Conservation (phyloP, 1,140 invertebrate genomes). For the Colletes latitarsis region DNA sequence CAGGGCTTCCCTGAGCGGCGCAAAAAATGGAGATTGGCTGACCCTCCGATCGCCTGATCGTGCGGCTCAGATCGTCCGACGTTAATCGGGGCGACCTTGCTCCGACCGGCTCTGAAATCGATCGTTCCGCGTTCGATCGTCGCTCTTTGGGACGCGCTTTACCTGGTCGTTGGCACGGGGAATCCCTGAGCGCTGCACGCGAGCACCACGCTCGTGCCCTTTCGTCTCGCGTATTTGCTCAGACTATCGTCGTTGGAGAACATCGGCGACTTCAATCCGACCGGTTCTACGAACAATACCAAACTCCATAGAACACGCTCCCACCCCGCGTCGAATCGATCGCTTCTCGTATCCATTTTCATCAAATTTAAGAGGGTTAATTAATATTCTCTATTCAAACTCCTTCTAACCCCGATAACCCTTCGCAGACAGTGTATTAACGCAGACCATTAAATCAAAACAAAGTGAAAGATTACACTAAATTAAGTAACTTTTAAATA, state of each 20-base stretch:
- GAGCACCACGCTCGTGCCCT: conserved; percentile 81
- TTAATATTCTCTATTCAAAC: no score
- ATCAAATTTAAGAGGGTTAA: no score
- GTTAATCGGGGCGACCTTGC: conserved; percentile 89
- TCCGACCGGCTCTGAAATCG: conserved; percentile 87
- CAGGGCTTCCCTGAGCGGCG: conserved; percentile 79
- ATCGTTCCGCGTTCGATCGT: conserved; percentile 8
- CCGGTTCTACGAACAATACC: conserved; percentile 84
- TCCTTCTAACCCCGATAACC: no score
- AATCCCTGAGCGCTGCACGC: conserved; percentile 84
- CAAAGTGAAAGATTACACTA: no score
- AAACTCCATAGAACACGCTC: no score
- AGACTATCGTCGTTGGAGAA: conserved; percentile 83
- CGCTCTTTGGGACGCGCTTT: conserved; percentile 31
- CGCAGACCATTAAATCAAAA: no score
- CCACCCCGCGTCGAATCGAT: no score
- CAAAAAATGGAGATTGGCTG: conserved; percentile 76
- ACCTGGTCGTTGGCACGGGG: conserved; percentile 86
- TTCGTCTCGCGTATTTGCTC: conserved; percentile 79
- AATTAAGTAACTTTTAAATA: no score
- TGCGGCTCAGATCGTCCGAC: conserved; percentile 85
- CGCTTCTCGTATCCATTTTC: no score
- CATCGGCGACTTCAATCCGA: conserved; percentile 85
- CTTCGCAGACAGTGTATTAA: no score
- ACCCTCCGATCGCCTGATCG: conserved; percentile 78